Percentiles rank a stretch among this genome's conserved stretches.
These are phyloP conservation scores for Serrognathus titanus DNA, from an alignment of 2,888 invertebrate species.

Conservation along the genomic window DNA sequence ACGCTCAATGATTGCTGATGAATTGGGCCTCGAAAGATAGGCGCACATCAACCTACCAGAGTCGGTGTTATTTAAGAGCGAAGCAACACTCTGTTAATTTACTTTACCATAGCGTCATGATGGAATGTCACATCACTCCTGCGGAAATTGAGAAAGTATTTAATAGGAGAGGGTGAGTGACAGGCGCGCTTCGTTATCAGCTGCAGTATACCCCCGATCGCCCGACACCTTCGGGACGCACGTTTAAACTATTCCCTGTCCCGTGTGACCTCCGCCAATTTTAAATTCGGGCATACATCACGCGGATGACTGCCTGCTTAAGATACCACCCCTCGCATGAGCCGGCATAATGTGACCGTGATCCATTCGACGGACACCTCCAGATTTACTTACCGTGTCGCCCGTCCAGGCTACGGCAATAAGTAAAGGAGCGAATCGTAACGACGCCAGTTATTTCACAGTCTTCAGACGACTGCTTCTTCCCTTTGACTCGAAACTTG, in stretches of 20 bases:
- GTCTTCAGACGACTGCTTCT: too few species aligned
- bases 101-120: conserved; percentile 47
- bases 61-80: conserved; percentile 46
- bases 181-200: conserved; percentile 49
- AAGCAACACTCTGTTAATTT: conserved; percentile 49
- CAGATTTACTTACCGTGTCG: too few species aligned
- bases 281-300: conserved; percentile 17
- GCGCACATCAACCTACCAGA: conserved; percentile 10
- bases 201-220: conserved; percentile 44
- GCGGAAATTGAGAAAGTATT: conserved; percentile 50
- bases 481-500: too few species aligned
- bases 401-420: conserved; percentile 3
- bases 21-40: not conserved
- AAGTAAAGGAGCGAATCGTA: conserved; percentile 7
- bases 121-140: conserved; percentile 48
- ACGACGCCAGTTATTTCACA: conserved; percentile 8
- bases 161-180: conserved; percentile 47
- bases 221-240: conserved; percentile 41
- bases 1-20: conserved; percentile 16
- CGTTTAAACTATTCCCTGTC: conserved; percentile 32
- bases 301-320: conserved; percentile 19
- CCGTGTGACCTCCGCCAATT: conserved; percentile 3
- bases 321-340: conserved; percentile 22
- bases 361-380: too few species aligned
- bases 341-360: conserved; percentile 22